Conservation (phyloP, 2,113 vertebrate genomes). For the Piaya cayana region DNA sequence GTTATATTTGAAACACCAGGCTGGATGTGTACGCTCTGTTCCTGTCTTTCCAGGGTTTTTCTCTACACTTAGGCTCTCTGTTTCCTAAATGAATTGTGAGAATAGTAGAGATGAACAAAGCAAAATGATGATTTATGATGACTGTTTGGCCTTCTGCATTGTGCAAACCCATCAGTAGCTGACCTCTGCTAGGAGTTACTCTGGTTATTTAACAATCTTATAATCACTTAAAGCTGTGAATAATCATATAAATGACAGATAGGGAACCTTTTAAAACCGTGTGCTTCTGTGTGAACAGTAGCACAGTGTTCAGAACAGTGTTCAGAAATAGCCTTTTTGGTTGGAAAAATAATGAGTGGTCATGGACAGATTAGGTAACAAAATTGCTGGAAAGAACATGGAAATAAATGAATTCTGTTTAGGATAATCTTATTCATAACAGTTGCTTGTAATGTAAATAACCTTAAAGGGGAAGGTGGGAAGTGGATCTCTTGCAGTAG, state of each 20-base stretch:
- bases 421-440: neutral
- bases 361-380: neutral
- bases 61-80: fast-evolving
- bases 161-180: neutral
- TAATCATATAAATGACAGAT: neutral
- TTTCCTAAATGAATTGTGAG: neutral
- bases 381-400: neutral
- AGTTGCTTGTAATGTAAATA: neutral
- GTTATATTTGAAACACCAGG: neutral
- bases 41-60: neutral
- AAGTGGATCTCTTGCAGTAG: neutral
- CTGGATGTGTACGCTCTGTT: neutral
- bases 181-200: neutral
- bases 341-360: neutral
- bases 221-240: neutral
- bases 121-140: neutral
- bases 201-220: neutral
- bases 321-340: neutral
- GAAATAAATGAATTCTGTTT: neutral
- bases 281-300: neutral
- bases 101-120: neutral
- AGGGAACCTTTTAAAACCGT: fast-evolving
- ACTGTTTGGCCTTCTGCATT: neutral
- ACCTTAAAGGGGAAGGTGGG: neutral
- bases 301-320: no score